Base-by-base conservation (phyloP, 2,888 invertebrate genomes). In the Eurytoma adleriae region DNA sequence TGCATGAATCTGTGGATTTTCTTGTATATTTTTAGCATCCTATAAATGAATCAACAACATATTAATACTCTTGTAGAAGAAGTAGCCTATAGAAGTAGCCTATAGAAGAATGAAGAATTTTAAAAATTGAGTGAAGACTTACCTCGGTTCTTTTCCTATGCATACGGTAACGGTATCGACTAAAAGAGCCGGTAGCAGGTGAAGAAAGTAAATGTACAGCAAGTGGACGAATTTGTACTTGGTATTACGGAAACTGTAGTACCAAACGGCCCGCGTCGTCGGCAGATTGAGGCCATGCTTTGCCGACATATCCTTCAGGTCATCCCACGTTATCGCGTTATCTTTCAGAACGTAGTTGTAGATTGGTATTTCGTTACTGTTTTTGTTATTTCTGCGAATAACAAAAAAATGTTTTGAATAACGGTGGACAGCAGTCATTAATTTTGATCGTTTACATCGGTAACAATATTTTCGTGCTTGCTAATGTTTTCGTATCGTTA, bases 291-390 rank as follows among this genome's bases (percentile, higher is more conserved):
- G 84, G 0, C 94, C 94, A 82, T 93, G 91, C 79, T 92, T 92
- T n/a, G 91, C 90, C 66, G 94, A 94, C 80, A 92, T 86, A 0
- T 92, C 91, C 80, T 94, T 94, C 80, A 94, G 93, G 20, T 94
- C 90, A 0, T 93, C 94, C 96, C 97, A 98, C 0, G 94, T 95
- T 71, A 97, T 92, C 0, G 96, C 96, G 86, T 97, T 96, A 84
- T 96, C 94, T 3, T 93, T 93, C 18, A 96, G 96, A 13, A 97
- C 96, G 90, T 94, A 97, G 91, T 98, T 97, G 92, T 96, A 97
- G 82, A 98, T 94, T 0, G 96, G 94, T 1, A 79, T 74, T 52
- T 82, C 82, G 16, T 79, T 76, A 56, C 68, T 79, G 18, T 73
- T 73, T 64, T 77, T 77, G 56, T 82, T 79, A 69, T 79, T 82